These are phyloP conservation scores for Ophioderma brevispina DNA, from an alignment of 35 echinoderm and acorn worm species.

Conservation along the genomic window DNA sequence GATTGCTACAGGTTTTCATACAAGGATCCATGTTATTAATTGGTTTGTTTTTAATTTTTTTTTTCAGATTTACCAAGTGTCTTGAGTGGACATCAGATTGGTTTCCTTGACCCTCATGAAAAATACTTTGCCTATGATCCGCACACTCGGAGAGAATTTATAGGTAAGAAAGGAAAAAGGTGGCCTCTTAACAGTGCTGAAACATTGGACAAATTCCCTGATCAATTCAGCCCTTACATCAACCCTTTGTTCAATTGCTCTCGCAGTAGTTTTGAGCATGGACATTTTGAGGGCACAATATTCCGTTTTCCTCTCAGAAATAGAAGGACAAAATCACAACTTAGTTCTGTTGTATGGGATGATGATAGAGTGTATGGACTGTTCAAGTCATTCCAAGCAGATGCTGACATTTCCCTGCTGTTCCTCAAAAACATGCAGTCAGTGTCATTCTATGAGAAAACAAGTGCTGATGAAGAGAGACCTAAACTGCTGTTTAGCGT, in stretches of 20 bases:
- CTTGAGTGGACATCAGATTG: slow-evolving; percentile 48
- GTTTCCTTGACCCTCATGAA: slow-evolving; percentile 67
- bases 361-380: neutral
- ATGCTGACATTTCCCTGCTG: slow-evolving; percentile 19
- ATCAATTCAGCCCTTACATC: slow-evolving; percentile 58
- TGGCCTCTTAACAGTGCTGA: neutral
- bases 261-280: neutral
- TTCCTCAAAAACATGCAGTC: slow-evolving; percentile 23
- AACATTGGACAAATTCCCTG: slow-evolving; percentile 5
- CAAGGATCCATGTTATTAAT: too few species aligned
- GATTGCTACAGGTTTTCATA: too few species aligned
- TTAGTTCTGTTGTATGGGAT: neutral
- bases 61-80: slow-evolving; percentile 72
- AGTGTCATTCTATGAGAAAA: slow-evolving; percentile 7
- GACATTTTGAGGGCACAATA: slow-evolving; percentile 38
- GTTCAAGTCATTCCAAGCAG: slow-evolving; percentile 7
- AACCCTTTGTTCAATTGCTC: slow-evolving; percentile 28
- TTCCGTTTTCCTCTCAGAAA: slow-evolving; percentile 67
- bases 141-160: neutral
- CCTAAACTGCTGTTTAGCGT: neutral
- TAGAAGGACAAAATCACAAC: neutral
- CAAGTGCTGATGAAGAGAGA: neutral
- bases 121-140: slow-evolving; percentile 45
- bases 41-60: too few species aligned
- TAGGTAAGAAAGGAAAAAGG: neutral